Percentiles rank a stretch among this genome's conserved stretches.
Conservation (phyloP, 2,888 invertebrate genomes). For the Diaphora mendica region DNA sequence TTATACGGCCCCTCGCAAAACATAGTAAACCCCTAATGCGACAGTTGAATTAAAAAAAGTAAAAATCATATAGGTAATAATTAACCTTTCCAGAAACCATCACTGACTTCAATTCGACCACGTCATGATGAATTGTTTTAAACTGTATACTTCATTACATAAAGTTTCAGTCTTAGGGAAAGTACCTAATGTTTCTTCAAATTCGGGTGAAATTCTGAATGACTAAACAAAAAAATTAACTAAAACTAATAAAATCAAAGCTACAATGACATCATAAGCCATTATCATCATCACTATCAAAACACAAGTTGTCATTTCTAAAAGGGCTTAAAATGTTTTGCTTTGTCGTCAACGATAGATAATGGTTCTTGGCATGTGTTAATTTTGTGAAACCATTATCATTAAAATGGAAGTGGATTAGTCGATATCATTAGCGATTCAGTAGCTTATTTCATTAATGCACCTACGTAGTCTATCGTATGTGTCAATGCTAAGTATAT, state of each 20-base stretch:
- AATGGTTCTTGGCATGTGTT: not conserved
- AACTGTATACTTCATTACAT: no score
- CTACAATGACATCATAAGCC: not conserved
- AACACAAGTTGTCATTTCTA: not conserved
- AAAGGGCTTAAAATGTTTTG: slow-evolving; percentile 4
- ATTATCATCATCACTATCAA: not conserved
- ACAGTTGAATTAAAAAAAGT: no score
- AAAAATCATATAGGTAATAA: no score
- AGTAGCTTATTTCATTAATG: not conserved
- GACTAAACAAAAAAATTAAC: not conserved
- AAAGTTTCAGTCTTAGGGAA: no score
- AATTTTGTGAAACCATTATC: not conserved
- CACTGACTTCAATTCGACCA: no score
- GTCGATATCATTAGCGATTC: not conserved
- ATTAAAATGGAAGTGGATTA: not conserved
- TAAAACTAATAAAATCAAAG: not conserved
- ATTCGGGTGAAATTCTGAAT: no score
- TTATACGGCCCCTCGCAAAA: no score
- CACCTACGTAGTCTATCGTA: not conserved
- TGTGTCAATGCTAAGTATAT: not conserved
- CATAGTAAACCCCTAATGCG: no score
- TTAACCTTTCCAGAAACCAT: no score
- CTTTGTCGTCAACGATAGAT: not conserved
- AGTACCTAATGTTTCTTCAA: no score
- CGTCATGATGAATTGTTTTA: no score